Evolutionary conservation across 2,888 invertebrate species (phyloP).

Genomic region (Cinara cedri): DNA sequence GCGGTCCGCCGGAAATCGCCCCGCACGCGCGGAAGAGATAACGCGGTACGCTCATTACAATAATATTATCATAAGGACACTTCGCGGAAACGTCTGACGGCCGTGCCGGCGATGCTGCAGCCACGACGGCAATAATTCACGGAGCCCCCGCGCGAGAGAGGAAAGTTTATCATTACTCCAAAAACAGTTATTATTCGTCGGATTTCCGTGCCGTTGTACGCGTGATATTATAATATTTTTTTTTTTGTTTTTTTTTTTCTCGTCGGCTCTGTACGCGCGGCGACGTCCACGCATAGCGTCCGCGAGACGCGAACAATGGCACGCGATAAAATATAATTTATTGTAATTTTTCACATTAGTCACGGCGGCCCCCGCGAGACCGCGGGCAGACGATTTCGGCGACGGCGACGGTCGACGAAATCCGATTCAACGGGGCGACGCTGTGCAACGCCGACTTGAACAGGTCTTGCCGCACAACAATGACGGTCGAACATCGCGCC

Average conservation of each 20-base stretch:
- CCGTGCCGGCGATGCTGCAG: not conserved
- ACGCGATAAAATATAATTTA: no score
- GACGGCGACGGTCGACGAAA: not conserved
- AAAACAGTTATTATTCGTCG: slow-evolving; percentile 22
- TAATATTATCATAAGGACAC: not conserved
- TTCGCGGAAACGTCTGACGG: slow-evolving; percentile 14
- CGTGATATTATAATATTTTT: not conserved
- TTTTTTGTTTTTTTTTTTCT: slow-evolving; percentile 10
- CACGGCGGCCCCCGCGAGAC: slow-evolving; percentile 48
- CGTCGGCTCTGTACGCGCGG: not conserved
- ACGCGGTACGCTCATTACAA: no score
- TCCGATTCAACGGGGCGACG: slow-evolving; percentile 8
- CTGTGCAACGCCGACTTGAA: no score
- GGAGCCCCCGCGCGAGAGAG: slow-evolving; percentile 31
- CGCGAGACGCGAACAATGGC: slow-evolving; percentile 25
- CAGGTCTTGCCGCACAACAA: no score
- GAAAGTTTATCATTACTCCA: slow-evolving; percentile 10
- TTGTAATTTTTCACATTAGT: slow-evolving; percentile 51
- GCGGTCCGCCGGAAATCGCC: no score
- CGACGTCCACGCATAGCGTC: slow-evolving; percentile 42
- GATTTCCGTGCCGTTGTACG: slow-evolving; percentile 41
- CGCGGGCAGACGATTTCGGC: slow-evolving; percentile 38
- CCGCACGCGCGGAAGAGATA: not conserved
- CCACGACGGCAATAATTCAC: slow-evolving; percentile 35
- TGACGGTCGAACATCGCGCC: no score